These are phyloP conservation scores for Isaurus tuberculatus DNA, from an alignment of 92 coral and sea anemone species.

Conservation along the genomic window DNA sequence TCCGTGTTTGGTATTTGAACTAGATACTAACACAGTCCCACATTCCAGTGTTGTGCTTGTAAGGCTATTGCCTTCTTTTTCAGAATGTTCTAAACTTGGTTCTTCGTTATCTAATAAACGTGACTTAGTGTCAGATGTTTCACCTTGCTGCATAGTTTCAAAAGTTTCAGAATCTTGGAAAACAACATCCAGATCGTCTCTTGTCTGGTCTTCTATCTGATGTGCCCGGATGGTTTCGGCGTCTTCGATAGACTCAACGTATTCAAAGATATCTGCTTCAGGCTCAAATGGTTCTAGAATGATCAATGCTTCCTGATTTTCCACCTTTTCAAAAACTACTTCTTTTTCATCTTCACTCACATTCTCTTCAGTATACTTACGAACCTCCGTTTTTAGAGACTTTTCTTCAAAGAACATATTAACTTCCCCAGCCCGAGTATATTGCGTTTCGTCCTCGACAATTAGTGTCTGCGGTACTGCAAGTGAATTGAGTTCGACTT, in stretches of 20 bases:
- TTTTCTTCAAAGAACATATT: slow-evolving; percentile 35
- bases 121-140: background rate
- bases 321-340: background rate
- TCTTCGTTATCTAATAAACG: background rate
- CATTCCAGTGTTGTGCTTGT: background rate
- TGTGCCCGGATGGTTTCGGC: background rate
- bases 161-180: background rate
- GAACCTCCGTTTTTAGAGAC: background rate
- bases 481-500: slow-evolving; percentile 21
- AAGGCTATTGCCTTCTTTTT: background rate
- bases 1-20: background rate
- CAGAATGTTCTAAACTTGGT: background rate
- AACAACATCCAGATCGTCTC: background rate
- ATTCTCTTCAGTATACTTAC: slow-evolving; percentile 3
- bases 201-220: slow-evolving; percentile 12
- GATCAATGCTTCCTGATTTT: slow-evolving; percentile 12
- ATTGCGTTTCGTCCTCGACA: slow-evolving; percentile 34
- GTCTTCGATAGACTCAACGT: slow-evolving; percentile 43
- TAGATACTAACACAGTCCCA: background rate
- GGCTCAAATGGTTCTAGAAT: slow-evolving; percentile 41
- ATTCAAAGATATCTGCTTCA: slow-evolving; percentile 39
- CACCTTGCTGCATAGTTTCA: background rate
- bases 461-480: slow-evolving; percentile 21
- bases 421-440: slow-evolving; percentile 16
- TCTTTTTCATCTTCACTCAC: slow-evolving; percentile 35